Evolutionary conservation across 2,113 vertebrate genomes (phyloP), one percentile per base, ranked within the genome.

Genomic region (Stigmatopora nigra): DNA sequence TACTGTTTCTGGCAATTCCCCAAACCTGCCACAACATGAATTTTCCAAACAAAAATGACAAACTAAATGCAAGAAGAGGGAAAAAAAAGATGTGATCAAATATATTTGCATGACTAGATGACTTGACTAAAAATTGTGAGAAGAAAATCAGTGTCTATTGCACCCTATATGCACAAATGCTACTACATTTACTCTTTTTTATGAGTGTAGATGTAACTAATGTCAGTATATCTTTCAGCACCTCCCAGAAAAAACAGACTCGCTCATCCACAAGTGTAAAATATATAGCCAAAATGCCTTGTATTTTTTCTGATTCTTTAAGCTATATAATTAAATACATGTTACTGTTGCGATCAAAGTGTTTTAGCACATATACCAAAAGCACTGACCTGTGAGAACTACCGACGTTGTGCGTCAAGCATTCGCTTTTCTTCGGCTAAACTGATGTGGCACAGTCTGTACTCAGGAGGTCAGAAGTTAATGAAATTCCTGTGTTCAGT

Each of bases 401-500:
- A 31, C 22, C 7, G 65, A 75, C 62, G 68, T 41, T 61, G 59
- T n/a, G 7, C 17, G 60, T 68, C 59, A 67, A 45, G 69, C 20
- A 8, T 7, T 48, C 13, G 8, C 67, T 62, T 65, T 69, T 64
- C 56, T 78, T 58, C 4, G 31, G 67, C 65, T 73, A 61, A 75
- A 69, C 69, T 61, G 57, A 67, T 48, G 74, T 81, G 80, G 80
- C 72, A 84, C 65, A 63, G 62, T 85, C 83, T 79, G 75, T 63
- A 70, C 82, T 83, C 36, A 16, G 52, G 83, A 87, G 91, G 89
- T 91, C 89, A 90, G 80, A 89, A 83, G 91, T 87, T 89, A 92
- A 92, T 91, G 82, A 90, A 90, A 92, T 90, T 88, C 87, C 85
- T 81, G 79, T 82, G 86, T 90, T 89, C 81, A 79, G 87, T 88